phyloP scores from a whole-genome alignment of 2,888 invertebrate species.

The Saturnia pavonia region DNA sequence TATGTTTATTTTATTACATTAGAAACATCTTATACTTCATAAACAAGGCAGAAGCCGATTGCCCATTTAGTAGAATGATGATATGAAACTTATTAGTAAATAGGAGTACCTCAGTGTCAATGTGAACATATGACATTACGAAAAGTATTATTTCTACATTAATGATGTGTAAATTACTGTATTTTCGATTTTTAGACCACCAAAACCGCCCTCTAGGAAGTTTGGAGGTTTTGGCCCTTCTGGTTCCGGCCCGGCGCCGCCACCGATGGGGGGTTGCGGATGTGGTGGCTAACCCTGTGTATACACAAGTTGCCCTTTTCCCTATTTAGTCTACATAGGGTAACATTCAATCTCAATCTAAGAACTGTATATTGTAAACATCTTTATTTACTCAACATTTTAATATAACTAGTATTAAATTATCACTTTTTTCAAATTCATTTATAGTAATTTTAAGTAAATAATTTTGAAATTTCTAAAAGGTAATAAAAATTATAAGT shows the following conservation, averaged over 20 bases:
- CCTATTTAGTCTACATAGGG: not conserved
- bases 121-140: too few species aligned
- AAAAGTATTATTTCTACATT: too few species aligned
- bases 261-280: constrained; percentile 73
- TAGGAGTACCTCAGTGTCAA: too few species aligned
- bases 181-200: constrained; percentile 57
- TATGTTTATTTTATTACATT: too few species aligned
- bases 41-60: too few species aligned
- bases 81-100: too few species aligned
- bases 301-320: not conserved
- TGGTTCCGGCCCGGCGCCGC: constrained; percentile 65
- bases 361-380: not conserved
- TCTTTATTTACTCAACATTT: not conserved
- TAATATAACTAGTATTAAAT: too few species aligned
- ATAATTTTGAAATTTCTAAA: not conserved
- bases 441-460: too few species aligned
- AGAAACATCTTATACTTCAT: too few species aligned
- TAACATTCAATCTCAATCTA: not conserved
- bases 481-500: not conserved
- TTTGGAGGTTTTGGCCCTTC: constrained; percentile 75
- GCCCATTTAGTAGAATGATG: too few species aligned
- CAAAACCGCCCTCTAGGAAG: constrained; percentile 67
- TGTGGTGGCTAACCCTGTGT: constrained; percentile 52
- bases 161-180: not conserved
- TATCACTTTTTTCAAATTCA: too few species aligned